Evolutionary conservation across 1,140 invertebrate genomes (phyloP), one percentile per base, ranked within the genome.

Genomic region (Drosophila tani): DNA sequence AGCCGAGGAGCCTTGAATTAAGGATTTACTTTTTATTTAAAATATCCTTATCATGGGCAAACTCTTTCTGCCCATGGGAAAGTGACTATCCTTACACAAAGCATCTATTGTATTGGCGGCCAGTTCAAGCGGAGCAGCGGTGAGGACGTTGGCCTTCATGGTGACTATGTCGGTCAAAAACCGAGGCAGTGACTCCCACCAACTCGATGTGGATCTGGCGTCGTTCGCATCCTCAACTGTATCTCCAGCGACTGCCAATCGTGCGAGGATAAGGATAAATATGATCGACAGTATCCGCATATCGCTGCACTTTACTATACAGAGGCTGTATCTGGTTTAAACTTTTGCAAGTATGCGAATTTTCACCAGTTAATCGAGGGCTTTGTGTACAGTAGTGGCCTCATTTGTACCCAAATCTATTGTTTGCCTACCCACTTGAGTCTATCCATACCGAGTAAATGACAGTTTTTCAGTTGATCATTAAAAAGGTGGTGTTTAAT

Each of bases 131-230:
- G 84, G 84, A 27, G 65, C 53, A 19, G 81, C 63, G 12, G 84
- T 90, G 9, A 88, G 76, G 1, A 78, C 43, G 41, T 88, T 88
- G 8, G 60, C 47, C 41, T 88, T 88, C 32, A 73, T 63, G 11
- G 69, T 90, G 0, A 81, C 40, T 12, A 88, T 51, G 56, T 88
- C 85, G 0, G 63, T 78, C 15, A 88, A 8, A 3, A 57, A 46
- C 0, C 75, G 50, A 12, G 84, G 77, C 19, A 88, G 47, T 21
- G 47, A 29, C 40, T 80, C 49, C 84, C 77, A 81, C 84, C 84
- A 87, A 11, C 43, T 68, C 2, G 40, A 5, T 2, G 47, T 47
- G 4, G 50, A 47, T n/a, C 56, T 60, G 14, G 12, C 45, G 7
- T 40, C 12, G 12, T 38, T 5, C 1, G 8, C 41, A 41, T 56